These are phyloP conservation scores for Thereva unica DNA, from an alignment of 2,888 invertebrate species.

Conservation along the genomic window DNA sequence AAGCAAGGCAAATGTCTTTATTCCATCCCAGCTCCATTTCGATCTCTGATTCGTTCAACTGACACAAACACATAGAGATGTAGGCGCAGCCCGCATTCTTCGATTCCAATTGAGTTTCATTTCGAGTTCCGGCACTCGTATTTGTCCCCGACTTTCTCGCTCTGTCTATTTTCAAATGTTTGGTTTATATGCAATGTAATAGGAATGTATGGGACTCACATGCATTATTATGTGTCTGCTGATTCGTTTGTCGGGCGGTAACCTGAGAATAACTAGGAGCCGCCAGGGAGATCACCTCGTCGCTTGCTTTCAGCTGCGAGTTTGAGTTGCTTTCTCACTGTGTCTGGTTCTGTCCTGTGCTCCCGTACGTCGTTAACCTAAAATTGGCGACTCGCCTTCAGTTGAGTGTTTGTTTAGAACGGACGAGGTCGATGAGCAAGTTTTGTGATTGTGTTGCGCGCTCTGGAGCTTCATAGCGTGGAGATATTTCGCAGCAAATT, in stretches of 20 bases:
- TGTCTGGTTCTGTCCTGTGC: background rate
- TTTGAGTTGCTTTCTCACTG: background rate
- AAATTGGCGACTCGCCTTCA: constrained; percentile 10
- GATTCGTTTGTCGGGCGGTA: constrained; percentile 35
- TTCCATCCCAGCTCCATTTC: constrained; percentile 35
- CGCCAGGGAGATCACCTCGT: background rate
- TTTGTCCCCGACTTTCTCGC: constrained; percentile 38
- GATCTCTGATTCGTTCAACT: constrained; percentile 41
- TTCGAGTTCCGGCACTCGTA: constrained; percentile 37
- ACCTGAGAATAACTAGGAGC: constrained; percentile 29
- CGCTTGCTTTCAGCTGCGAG: background rate
- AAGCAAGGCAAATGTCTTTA: background rate
- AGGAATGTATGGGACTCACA: constrained; percentile 31
- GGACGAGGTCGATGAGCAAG: background rate
- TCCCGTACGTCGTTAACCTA: constrained; percentile 12
- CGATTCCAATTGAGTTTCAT: constrained; percentile 35
- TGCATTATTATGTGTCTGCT: constrained; percentile 28
- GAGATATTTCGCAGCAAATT: too few species aligned
- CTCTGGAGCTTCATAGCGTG: too few species aligned
- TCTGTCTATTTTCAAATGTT: constrained; percentile 35
- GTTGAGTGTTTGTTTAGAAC: constrained; percentile 19
- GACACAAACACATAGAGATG: constrained; percentile 28
- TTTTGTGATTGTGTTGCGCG: too few species aligned
- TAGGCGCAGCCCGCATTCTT: constrained; percentile 35
- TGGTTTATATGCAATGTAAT: constrained; percentile 33